A percentile compares a stretch with the other conserved stretches of the same genome.
These are phyloP conservation scores for Syngnathus rostellatus DNA, from an alignment of 2,797 vertebrate species.

Conservation along the genomic window DNA sequence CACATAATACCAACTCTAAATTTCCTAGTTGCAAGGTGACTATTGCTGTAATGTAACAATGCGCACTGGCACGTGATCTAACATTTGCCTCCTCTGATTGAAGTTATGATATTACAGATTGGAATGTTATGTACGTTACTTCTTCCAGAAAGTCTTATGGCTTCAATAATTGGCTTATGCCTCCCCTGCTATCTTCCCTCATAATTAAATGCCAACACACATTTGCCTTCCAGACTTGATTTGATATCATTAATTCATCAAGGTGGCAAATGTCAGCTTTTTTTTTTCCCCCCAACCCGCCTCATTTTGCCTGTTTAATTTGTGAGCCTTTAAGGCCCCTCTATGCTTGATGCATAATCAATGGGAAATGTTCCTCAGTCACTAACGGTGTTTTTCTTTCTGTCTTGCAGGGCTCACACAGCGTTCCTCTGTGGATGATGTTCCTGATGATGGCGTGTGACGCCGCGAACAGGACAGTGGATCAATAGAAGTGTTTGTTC, in stretches of 20 bases:
- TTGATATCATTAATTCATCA: constrained; percentile 67
- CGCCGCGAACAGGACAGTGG: constrained; percentile 48
- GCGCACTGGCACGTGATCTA: constrained; percentile 33
- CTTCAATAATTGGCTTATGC: constrained; percentile 52
- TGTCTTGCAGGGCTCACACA: constrained; percentile 61
- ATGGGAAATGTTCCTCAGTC: constrained; percentile 54
- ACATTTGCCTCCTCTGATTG: constrained; percentile 25
- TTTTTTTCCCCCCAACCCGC: constrained; percentile 11
- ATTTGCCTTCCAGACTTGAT: constrained; percentile 62
- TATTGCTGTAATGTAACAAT: constrained; percentile 21
- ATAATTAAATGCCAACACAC: constrained; percentile 69
- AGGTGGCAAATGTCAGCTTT: constrained; percentile 50
- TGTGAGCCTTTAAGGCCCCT: constrained; percentile 32
- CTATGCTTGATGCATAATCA: constrained; percentile 59
- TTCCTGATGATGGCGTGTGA: constrained; percentile 56
- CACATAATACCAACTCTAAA: constrained; percentile 7
- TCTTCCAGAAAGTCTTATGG: constrained; percentile 39
- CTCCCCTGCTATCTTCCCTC: constrained; percentile 51
- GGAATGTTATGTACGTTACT: constrained; percentile 47
- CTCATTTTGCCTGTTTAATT: constrained; percentile 39
- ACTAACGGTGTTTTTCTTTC: constrained; percentile 51
- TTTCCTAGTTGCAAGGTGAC: constrained; percentile 20
- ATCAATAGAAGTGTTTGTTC: constrained; percentile 53
- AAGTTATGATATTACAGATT: constrained; percentile 56
- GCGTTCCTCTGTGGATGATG: constrained; percentile 53